Percentiles rank a stretch among this genome's conserved stretches.
Conservation (phyloP, 2,113 vertebrate genomes). For the Platysteira castanea region DNA sequence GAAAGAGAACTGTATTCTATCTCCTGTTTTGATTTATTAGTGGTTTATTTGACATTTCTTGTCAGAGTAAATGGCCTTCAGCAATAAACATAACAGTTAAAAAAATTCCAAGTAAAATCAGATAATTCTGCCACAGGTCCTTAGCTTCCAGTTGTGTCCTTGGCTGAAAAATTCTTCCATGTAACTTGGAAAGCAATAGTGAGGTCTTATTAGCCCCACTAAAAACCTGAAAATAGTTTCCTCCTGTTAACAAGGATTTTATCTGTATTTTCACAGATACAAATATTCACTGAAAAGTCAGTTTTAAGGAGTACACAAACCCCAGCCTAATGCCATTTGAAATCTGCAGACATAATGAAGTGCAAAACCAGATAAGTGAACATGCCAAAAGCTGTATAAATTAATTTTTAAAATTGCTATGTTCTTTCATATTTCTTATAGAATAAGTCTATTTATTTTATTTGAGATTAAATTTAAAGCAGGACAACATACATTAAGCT, state of each 20-base stretch:
- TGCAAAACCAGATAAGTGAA: neutral
- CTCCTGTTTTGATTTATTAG: neutral
- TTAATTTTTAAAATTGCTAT: rapidly evolving
- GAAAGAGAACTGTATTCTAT: neutral
- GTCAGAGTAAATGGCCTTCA: neutral
- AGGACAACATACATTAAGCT: neutral
- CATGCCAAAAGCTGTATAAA: neutral
- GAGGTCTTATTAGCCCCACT: neutral
- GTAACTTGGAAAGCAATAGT: neutral
- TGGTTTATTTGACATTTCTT: neutral
- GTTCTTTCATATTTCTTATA: neutral
- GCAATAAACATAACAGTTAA: neutral
- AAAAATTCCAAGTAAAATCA: neutral
- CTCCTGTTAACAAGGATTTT: neutral
- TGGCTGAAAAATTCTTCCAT: neutral
- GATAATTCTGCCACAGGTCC: neutral
- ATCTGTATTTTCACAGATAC: neutral
- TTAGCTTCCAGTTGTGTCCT: neutral
- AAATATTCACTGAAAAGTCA: neutral
- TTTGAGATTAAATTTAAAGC: neutral
- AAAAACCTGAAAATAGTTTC: neutral
- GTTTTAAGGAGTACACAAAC: neutral
- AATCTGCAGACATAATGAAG: neutral
- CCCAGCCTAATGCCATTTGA: neutral
- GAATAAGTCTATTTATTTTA: neutral